Percentiles rank a stretch among this genome's conserved stretches.
Conservation (phyloP, 2,888 invertebrate genomes). For the Petrolisthes manimaculis region DNA sequence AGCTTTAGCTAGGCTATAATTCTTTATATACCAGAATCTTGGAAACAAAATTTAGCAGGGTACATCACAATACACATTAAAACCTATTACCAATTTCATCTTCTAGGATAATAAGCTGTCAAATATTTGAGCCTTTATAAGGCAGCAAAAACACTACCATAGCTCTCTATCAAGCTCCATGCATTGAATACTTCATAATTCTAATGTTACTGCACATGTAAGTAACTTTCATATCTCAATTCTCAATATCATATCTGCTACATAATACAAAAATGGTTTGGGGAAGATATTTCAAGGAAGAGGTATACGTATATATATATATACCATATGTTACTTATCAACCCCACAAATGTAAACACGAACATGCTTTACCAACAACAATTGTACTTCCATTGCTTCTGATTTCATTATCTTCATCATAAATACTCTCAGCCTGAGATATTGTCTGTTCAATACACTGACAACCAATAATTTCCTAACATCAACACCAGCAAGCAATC, state of each 20-base stretch:
- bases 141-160: neutral
- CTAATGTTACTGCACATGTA: neutral
- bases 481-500: no score
- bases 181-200: neutral
- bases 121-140: neutral
- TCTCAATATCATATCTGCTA: neutral
- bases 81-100: neutral
- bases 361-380: no score
- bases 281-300: neutral
- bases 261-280: neutral
- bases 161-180: constrained; percentile 10
- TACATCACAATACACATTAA: neutral
- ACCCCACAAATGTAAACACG: no score
- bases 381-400: no score
- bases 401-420: no score
- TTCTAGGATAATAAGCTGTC: neutral
- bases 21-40: neutral
- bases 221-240: neutral
- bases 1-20: neutral
- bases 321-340: no score
- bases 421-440: no score
- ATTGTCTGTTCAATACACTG: no score
- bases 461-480: no score
- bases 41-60: neutral
- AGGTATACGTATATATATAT: neutral